Evolutionary conservation across 1,140 invertebrate genomes (phyloP).

Genomic region (Polypedilum pembai): DNA sequence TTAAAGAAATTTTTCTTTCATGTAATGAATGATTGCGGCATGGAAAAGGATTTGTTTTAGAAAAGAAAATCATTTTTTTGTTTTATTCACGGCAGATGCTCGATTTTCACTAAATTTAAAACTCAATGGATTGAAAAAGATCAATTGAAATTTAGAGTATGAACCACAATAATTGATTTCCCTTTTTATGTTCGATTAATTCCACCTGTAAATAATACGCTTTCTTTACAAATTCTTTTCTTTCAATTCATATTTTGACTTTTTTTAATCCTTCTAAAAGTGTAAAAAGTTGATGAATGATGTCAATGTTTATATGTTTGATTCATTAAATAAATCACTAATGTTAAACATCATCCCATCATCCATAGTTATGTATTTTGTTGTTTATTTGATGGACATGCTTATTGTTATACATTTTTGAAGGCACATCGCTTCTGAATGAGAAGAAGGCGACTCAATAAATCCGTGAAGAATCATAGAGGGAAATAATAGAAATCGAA

Average conservation of each 20-base stretch:
- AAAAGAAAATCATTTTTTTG: no score
- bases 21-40: no score
- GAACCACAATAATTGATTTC: no score
- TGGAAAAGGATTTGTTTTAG: no score
- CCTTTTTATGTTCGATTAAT: no score
- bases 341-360: background rate
- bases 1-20: no score
- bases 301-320: background rate
- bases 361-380: background rate
- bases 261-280: background rate
- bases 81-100: no score
- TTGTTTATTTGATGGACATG: background rate
- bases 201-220: no score
- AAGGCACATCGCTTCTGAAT: background rate
- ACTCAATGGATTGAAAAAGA: no score
- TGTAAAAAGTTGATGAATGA: background rate
- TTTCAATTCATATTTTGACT: background rate
- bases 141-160: no score
- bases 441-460: background rate
- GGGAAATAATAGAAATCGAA: background rate
- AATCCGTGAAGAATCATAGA: background rate
- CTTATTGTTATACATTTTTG: background rate
- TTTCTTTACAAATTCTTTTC: no score
- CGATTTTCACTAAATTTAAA: no score
- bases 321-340: slow-evolving; percentile 14